These are phyloP conservation scores for Cantharis rustica DNA, from an alignment of 2,888 invertebrate genomes.

Conservation along the genomic window DNA sequence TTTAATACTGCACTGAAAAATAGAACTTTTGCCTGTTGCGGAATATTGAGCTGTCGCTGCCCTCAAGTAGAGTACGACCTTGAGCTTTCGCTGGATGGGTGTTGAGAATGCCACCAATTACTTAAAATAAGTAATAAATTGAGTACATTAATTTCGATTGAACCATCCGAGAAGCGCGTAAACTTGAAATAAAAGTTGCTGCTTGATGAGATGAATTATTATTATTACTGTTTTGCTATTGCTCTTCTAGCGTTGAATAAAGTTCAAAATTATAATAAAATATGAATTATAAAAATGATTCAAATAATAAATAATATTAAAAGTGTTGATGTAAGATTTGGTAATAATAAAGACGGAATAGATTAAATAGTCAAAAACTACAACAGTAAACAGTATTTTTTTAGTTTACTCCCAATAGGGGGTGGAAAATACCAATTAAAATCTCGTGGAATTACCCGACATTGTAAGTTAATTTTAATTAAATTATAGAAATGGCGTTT, in stretches of 20 bases:
- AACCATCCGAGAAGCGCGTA: background rate
- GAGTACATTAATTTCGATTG: too few species aligned
- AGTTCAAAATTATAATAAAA: background rate
- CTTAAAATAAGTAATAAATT: too few species aligned
- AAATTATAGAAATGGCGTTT: background rate
- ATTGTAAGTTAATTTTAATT: background rate
- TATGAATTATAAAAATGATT: background rate
- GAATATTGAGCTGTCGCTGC: too few species aligned
- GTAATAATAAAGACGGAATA: background rate
- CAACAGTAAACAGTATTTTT: background rate
- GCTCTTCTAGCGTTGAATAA: background rate
- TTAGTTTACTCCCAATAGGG: too few species aligned
- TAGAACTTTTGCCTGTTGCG: too few species aligned
- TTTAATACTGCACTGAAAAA: too few species aligned
- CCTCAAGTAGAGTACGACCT: too few species aligned
- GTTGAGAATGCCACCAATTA: too few species aligned
- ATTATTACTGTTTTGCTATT: background rate
- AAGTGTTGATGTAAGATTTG: background rate
- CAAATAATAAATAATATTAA: background rate
- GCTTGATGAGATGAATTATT: background rate
- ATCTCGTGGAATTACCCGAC: too few species aligned
- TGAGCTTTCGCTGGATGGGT: too few species aligned
- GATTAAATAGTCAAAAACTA: background rate
- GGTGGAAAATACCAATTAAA: too few species aligned
- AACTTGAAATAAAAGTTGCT: background rate